phyloP scores from a whole-genome alignment of 2,888 invertebrate species.

The Calliscelio sp. region DNA sequence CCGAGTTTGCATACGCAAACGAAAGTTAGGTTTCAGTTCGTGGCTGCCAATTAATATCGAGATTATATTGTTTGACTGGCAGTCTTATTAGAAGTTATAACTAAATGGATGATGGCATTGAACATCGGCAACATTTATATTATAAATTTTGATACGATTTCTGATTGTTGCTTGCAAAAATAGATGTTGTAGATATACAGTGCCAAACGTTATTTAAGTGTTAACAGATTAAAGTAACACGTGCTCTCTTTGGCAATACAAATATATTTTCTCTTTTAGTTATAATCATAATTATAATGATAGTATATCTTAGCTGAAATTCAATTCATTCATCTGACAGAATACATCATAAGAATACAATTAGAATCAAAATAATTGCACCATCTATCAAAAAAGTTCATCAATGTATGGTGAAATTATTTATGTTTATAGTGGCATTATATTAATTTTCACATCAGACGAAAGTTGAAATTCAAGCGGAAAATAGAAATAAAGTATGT shows the following conservation, averaged over 20 bases:
- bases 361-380: too few relatives aligned
- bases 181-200: neutral
- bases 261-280: slow-evolving; percentile 27
- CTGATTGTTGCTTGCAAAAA: neutral
- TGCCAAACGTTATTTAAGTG: neutral
- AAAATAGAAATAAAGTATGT: too few relatives aligned
- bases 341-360: too few relatives aligned
- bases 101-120: neutral
- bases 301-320: too few relatives aligned
- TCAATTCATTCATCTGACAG: too few relatives aligned
- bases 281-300: slow-evolving; percentile 5
- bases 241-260: slow-evolving; percentile 67
- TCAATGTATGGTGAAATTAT: too few relatives aligned
- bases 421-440: too few relatives aligned
- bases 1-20: neutral
- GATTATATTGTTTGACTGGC: too few relatives aligned
- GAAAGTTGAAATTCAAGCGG: too few relatives aligned
- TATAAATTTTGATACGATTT: neutral
- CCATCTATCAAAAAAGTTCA: too few relatives aligned
- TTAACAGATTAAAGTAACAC: slow-evolving; percentile 35
- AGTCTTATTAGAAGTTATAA: too few relatives aligned
- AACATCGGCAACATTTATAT: neutral
- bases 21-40: slow-evolving; percentile 1
- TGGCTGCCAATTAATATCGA: neutral
- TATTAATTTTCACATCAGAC: too few relatives aligned